A percentile compares a stretch with the other conserved stretches of the same genome.
Evolutionary conservation across 2,797 vertebrate species (phyloP).

Genomic region (Etheostoma nigrum): DNA sequence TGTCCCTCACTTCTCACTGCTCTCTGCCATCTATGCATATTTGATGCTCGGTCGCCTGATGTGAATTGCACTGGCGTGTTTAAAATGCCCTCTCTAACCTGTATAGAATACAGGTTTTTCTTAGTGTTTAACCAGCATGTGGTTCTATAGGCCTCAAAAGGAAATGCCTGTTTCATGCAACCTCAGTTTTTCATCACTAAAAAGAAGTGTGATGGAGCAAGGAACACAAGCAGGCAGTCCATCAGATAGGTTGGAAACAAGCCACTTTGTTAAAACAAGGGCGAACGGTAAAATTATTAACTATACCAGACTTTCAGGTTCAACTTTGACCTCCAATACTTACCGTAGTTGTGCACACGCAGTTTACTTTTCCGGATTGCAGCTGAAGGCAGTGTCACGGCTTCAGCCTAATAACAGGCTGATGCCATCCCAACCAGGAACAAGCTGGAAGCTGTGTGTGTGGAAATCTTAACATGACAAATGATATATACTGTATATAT

Average conservation of each 20-base stretch:
- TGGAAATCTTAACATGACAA: too few relatives aligned
- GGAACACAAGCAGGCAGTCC: not conserved
- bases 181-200: not conserved
- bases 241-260: not conserved
- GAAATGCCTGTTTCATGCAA: not conserved
- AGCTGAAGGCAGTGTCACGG: too few relatives aligned
- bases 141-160: not conserved
- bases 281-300: not conserved
- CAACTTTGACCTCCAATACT: not conserved
- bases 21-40: constrained; percentile 75
- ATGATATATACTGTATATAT: too few relatives aligned
- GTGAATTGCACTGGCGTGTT: constrained; percentile 66
- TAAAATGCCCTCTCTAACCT: constrained; percentile 55
- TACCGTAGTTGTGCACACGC: not conserved
- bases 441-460: too few relatives aligned
- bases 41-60: constrained; percentile 73
- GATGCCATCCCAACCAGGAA: too few relatives aligned
- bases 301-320: not conserved
- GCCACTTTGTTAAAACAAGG: not conserved
- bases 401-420: too few relatives aligned
- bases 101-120: constrained; percentile 37
- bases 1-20: constrained; percentile 69
- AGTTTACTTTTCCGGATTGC: too few relatives aligned
- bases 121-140: constrained; percentile 29
- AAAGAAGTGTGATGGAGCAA: not conserved